Evolutionary conservation across 2,888 invertebrate genomes (phyloP).

Genomic region (Trichogramma evanescens): DNA sequence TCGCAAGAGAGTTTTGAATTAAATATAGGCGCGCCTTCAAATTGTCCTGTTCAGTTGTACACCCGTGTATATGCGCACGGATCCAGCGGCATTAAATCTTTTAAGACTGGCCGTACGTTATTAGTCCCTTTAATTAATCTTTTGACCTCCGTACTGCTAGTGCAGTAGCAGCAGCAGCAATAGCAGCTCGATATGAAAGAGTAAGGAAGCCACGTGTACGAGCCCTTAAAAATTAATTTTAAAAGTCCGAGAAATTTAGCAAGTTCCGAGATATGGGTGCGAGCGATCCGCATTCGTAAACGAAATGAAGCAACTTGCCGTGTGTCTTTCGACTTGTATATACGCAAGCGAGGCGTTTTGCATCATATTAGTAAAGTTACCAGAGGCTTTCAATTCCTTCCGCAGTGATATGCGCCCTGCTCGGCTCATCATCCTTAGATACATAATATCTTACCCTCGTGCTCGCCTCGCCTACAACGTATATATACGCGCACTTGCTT

Average conservation of each 20-base stretch:
- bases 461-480: neutral
- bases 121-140: too few species aligned
- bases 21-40: too few species aligned
- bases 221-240: conserved; percentile 41
- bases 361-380: conserved; percentile 45
- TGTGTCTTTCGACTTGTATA: conserved; percentile 43
- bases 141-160: too few species aligned
- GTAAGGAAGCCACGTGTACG: neutral
- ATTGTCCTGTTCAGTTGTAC: too few species aligned
- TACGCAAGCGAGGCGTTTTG: conserved; percentile 24
- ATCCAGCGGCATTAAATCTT: too few species aligned
- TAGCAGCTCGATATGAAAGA: neutral
- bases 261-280: neutral
- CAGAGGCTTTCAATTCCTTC: conserved; percentile 19
- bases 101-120: too few species aligned
- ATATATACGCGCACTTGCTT: neutral
- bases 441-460: too few species aligned
- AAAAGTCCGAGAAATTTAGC: conserved; percentile 30
- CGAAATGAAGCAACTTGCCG: conserved; percentile 46
- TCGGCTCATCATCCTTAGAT: too few species aligned
- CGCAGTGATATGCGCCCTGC: neutral
- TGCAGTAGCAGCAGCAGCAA: neutral
- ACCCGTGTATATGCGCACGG: too few species aligned
- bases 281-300: conserved; percentile 30
- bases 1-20: too few species aligned